Conservation (phyloP, 2,888 invertebrate species). For the Leucophenga montana region DNA sequence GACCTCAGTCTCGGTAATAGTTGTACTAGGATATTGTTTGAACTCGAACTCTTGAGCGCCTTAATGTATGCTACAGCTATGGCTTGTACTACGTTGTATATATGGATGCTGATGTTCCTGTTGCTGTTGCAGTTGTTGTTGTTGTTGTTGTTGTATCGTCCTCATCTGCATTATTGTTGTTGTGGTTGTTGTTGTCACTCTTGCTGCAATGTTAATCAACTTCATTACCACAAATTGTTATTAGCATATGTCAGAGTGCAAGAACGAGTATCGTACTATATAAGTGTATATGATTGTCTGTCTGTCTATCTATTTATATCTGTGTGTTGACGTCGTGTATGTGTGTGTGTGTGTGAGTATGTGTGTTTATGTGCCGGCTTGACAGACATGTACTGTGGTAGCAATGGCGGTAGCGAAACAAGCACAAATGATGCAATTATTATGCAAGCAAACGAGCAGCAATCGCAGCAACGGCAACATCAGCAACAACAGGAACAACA, state of each 20-base stretch:
- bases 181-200: constrained; percentile 61
- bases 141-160: not conserved
- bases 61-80: too few species aligned
- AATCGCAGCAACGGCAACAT: not conserved
- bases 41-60: too few species aligned
- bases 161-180: constrained; percentile 28
- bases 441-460: constrained; percentile 28
- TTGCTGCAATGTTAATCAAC: constrained; percentile 65
- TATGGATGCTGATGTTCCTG: not conserved
- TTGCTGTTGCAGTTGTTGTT: constrained; percentile 1
- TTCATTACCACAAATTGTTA: constrained; percentile 68
- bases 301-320: not conserved
- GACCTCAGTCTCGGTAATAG: constrained; percentile 26
- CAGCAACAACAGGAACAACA: constrained; percentile 16
- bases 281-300: not conserved
- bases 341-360: not conserved
- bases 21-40: not conserved
- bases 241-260: constrained; percentile 64
- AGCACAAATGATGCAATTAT: constrained; percentile 63
- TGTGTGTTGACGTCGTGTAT: not conserved
- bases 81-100: too few species aligned
- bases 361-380: not conserved
- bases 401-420: constrained; percentile 40
- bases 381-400: constrained; percentile 1
- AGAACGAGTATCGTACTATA: constrained; percentile 2